Conservation (phyloP, 2,113 vertebrate species). For the Atherinomorus stipes region DNA sequence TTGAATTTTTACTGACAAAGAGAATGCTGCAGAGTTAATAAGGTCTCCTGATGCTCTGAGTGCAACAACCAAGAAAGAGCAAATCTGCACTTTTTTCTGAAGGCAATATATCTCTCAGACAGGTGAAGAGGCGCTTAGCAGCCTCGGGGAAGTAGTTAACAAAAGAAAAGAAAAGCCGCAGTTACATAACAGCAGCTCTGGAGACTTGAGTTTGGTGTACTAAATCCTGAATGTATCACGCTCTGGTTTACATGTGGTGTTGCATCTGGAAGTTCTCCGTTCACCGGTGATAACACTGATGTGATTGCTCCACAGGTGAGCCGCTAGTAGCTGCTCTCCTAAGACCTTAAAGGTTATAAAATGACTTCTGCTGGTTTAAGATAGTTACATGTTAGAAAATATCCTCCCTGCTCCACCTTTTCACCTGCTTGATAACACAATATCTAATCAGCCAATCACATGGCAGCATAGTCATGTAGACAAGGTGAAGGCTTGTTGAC, state of each 20-base stretch:
- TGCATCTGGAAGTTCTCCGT: no score
- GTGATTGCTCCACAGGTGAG: no score
- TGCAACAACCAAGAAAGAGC: conserved; percentile 26
- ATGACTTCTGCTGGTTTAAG: no score
- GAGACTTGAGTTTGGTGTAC: conserved; percentile 6
- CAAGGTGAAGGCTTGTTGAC: conserved; percentile 59
- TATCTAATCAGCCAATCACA: conserved; percentile 30
- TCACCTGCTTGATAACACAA: no score
- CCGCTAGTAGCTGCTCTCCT: no score
- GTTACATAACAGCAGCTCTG: conserved; percentile 19
- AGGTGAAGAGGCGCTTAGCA: conserved; percentile 41
- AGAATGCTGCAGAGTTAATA: conserved; percentile 11
- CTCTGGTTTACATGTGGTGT: no score
- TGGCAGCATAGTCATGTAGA: conserved; percentile 90
- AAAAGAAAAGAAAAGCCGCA: conserved; percentile 12
- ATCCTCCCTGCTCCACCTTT: no score
- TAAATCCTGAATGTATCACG: neutral
- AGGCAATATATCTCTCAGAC: conserved; percentile 29
- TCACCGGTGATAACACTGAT: no score
- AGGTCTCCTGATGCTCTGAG: neutral
- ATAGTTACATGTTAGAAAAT: no score
- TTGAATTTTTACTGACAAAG: neutral
- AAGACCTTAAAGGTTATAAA: no score
- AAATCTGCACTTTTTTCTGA: conserved; percentile 22
- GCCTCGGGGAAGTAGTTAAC: conserved; percentile 12